These are phyloP conservation scores for Amitus sp. DNA, from an alignment of 2,888 invertebrate genomes.

Conservation along the genomic window DNA sequence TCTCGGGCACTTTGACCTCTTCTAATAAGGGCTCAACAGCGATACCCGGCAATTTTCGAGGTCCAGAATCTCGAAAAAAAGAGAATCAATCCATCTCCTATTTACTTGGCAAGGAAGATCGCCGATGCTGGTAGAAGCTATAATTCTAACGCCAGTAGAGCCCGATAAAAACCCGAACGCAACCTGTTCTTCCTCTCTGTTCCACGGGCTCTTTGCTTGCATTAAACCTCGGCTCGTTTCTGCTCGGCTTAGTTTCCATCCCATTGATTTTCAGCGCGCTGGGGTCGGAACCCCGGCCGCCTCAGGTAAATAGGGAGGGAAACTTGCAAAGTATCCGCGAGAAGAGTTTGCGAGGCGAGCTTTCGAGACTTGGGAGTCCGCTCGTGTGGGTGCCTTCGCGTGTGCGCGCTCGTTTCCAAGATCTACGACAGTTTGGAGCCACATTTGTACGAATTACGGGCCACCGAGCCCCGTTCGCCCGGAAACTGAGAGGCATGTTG, in stretches of 20 bases:
- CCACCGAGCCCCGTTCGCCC: conserved; percentile 37
- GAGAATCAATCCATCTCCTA: conserved; percentile 38
- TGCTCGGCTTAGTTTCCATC: conserved; percentile 56
- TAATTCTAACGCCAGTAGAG: conserved; percentile 46
- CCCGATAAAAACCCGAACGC: conserved; percentile 45
- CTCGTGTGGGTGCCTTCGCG: conserved; percentile 24
- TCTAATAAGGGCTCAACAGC: background rate
- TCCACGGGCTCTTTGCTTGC: conserved; percentile 35
- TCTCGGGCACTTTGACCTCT: background rate
- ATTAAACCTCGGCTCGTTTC: conserved; percentile 54
- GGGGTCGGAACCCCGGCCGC: conserved; percentile 45
- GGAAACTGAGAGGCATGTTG: conserved; percentile 41
- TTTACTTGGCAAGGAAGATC: conserved; percentile 18
- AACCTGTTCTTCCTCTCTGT: conserved; percentile 26
- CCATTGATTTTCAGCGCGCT: conserved; percentile 56
- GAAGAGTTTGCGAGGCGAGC: conserved; percentile 44
- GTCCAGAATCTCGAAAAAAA: background rate
- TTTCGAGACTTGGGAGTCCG: conserved; percentile 27
- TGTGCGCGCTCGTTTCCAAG: conserved; percentile 39
- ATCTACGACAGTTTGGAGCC: conserved; percentile 41
- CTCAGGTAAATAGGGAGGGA: conserved; percentile 60
- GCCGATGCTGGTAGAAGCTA: conserved; percentile 39
- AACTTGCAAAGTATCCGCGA: conserved; percentile 59
- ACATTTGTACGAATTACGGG: conserved; percentile 44
- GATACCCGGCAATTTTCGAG: background rate